Base-by-base conservation (phyloP, 2,797 vertebrate species). In the Lepus oiostolus region DNA sequence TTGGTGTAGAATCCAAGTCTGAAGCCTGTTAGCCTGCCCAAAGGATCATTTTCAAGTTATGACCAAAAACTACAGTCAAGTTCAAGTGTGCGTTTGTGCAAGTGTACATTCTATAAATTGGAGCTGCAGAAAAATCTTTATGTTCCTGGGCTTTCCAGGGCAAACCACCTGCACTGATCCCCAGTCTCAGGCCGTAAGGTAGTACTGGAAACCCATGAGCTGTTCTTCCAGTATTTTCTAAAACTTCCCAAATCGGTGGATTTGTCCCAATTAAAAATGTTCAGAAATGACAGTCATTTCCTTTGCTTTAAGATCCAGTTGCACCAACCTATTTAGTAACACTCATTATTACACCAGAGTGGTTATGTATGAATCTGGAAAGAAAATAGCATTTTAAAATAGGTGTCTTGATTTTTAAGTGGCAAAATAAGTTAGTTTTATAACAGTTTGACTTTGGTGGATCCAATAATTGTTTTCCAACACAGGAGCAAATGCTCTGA, bases 391-490 rank as follows among this genome's bases (percentile, higher is more conserved):
- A 35, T 71, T 76, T 88, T 91, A 8, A 42, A 42, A 42, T 42
- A 42, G 42, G 42, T 42, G 42, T 42, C 42, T 42, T 42, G 42
- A 42, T 42, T 26, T 70, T 74, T 17, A 94, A 80, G 50, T 79
- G 21, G 10, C 30, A 84, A 86, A 90, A 12, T 85, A 21, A 87
- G 87, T 93, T 50, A 50, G 32, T 83, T 88, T 35, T 47, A 19
- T 81, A 77, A 92, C n/a, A 50, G 12, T 35, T 65, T 91, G 24
- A 38, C 2, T 82, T 67, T 86, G 58, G 17, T n/a, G 62, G 50
- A 74, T 70, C 7, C 32, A 90, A 28, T 89, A 58, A 58, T 58
- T 58, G 6, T 65, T 14, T 89, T 70, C 54, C 62, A 80, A 35
- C 3, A 52, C 12, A 10, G 1, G n/a, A 68, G n/a, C 16, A 85